Conservation (phyloP, 2,113 vertebrate species). For the Callospermophilus lateralis region DNA sequence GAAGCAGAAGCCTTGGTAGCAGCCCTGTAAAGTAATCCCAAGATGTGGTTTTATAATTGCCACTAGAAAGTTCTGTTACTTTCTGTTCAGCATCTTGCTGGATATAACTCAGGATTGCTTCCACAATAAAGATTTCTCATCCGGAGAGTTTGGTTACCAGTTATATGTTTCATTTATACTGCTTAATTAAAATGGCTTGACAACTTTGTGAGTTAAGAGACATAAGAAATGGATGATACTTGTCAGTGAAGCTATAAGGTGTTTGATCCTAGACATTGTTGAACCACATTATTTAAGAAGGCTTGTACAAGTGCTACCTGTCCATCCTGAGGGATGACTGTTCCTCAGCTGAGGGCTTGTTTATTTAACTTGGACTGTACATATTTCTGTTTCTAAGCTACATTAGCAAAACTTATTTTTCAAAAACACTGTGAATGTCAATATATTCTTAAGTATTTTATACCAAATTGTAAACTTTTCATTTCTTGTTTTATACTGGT, state of each 20-base stretch:
- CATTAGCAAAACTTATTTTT: conserved; percentile 82
- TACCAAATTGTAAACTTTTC: conserved; percentile 76
- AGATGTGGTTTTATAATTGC: neutral
- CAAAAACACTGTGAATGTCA: conserved; percentile 79
- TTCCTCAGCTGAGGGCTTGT: conserved; percentile 25
- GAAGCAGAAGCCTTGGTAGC: conserved; percentile 82
- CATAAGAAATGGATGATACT: neutral
- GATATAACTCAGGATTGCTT: conserved; percentile 66
- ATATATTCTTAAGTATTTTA: conserved; percentile 82
- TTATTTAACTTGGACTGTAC: conserved; percentile 77
- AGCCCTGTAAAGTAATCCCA: conserved; percentile 65
- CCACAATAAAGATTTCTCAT: conserved; percentile 27
- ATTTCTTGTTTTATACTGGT: conserved; percentile 80
- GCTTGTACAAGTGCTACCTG: neutral
- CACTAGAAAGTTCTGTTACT: neutral
- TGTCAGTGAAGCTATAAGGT: conserved; percentile 59
- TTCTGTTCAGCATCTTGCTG: conserved; percentile 59
- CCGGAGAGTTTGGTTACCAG: conserved; percentile 19
- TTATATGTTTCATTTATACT: neutral
- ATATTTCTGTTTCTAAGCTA: conserved; percentile 77
- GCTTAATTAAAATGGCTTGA: neutral
- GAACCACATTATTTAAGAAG: conserved; percentile 34
- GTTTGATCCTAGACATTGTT: conserved; percentile 77
- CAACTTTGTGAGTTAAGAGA: neutral
- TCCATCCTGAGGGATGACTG: neutral